A percentile compares a stretch with the other conserved stretches of the same genome.
Evolutionary conservation across 2,113 vertebrate species (phyloP).

Genomic region (Seriola aureovittata): DNA sequence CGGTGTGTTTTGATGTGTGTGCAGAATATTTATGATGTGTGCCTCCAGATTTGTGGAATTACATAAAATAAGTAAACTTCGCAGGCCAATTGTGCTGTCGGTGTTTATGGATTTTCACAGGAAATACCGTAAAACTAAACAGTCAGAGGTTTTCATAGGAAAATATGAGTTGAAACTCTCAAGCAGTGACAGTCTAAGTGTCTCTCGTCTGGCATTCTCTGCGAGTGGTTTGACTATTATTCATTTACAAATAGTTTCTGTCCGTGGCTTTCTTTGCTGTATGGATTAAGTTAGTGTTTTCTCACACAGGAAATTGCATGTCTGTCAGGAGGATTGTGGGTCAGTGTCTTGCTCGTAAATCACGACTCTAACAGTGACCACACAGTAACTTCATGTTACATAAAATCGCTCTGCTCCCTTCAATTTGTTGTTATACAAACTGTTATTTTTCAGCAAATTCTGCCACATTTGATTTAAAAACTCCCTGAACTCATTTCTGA

Average conservation of each 20-base stretch:
- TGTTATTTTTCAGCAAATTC: constrained; percentile 5
- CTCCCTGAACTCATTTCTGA: not conserved
- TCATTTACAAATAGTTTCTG: constrained; percentile 59
- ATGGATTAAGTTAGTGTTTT: constrained; percentile 74
- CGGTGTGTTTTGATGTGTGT: constrained; percentile 11
- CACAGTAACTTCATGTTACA: constrained; percentile 32
- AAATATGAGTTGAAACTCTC: constrained; percentile 57
- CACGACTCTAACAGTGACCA: constrained; percentile 47
- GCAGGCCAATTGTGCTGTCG: not conserved
- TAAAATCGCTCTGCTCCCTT: constrained; percentile 38
- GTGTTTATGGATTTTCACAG: constrained; percentile 66
- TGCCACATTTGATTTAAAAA: constrained; percentile 47
- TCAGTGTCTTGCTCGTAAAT: constrained; percentile 71
- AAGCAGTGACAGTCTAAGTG: constrained; percentile 27
- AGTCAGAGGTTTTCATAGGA: constrained; percentile 42
- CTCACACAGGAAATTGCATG: constrained; percentile 81
- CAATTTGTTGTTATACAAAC: constrained; percentile 18
- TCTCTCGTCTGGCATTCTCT: constrained; percentile 29
- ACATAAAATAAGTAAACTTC: constrained; percentile 41
- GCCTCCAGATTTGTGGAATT: constrained; percentile 49
- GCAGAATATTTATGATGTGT: constrained; percentile 59
- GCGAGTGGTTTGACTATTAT: constrained; percentile 29
- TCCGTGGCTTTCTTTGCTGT: constrained; percentile 14
- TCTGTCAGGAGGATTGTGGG: constrained; percentile 74
- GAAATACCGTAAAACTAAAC: constrained; percentile 54